These are phyloP conservation scores for Protobothrops mucrosquamatus DNA, from an alignment of 2,113 vertebrate genomes.

Conservation along the genomic window DNA sequence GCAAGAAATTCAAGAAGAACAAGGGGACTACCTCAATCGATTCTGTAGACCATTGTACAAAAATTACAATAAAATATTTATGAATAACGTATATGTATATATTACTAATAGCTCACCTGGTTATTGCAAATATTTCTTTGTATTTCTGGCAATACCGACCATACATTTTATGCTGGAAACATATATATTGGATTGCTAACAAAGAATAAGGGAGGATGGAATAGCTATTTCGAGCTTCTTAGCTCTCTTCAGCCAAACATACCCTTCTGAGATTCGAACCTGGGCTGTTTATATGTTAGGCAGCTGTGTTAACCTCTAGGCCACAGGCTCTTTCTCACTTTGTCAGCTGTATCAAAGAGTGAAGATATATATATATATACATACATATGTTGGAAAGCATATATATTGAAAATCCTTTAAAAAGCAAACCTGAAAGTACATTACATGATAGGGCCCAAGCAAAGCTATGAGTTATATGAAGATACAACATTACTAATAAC, in stretches of 20 bases:
- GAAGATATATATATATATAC: no score
- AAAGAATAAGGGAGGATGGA: no score
- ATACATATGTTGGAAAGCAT: neutral
- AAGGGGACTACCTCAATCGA: neutral
- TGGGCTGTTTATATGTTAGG: no score
- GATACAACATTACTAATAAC: neutral
- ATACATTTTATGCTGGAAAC: neutral
- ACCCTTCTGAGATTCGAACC: no score
- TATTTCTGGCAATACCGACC: neutral
- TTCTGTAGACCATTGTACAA: slow-evolving; percentile 11
- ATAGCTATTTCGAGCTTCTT: no score
- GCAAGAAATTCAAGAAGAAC: neutral
- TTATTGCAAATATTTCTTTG: slow-evolving; percentile 32
- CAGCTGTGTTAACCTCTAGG: no score
- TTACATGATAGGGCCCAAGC: neutral
- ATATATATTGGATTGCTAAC: no score
- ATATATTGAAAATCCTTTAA: neutral
- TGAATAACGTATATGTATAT: slow-evolving; percentile 38
- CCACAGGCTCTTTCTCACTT: no score
- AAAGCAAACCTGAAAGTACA: neutral
- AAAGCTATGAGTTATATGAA: neutral
- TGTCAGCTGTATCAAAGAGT: no score
- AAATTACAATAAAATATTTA: slow-evolving; percentile 27
- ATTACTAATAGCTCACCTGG: slow-evolving; percentile 14
- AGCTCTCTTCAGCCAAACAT: no score